Evolutionary conservation across 1,140 invertebrate genomes (phyloP), one percentile per base, ranked within the genome.

Genomic region (Lucilia cuprina): DNA sequence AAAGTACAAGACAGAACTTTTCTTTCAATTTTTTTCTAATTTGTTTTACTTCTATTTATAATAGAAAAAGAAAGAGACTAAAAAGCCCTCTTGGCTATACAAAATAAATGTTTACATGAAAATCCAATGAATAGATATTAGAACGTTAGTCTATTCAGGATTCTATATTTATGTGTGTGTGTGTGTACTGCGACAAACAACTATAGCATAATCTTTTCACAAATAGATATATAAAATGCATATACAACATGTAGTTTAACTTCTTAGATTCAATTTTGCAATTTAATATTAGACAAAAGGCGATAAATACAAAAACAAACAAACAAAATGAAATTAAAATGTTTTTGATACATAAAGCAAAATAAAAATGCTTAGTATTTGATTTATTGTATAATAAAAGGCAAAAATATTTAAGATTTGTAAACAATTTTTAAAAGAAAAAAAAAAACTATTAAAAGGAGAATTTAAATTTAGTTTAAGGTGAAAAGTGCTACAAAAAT

Each of bases 81-180:
- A 75, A 75, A 47, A 70, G 65, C 19, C 65, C 65, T 70, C 65
- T 70, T 70, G 65, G 65, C 65, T 70, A n/a, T n/a, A n/a, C n/a
- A 70, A 70, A 70, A 70, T 70, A 5, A 41, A 41, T 70, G n/a
- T 70, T 70, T 70, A 70, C 65, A 70, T 21, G 65, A 70, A 70
- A 70, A 70, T 70, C 65, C 25, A 70, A 70, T 60, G 55, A 70
- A 70, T 70, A 25, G 19, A 70, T 70, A 70, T 70, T 70, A 70
- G 65, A 21, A 25, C 21, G 25, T 30, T 30, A n/a, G 19, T 70
- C 65, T 70, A 25, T 60, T 60, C 19, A 19, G 5, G 2, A 19
- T 19, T 70, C 3, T 19, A 17, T 1, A 8, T 60, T 17, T 17
- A 0, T 60, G 3, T 17, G 3, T 60, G 14, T n/a, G 14, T 17